Evolutionary conservation across 1,140 invertebrate species (phyloP).

Genomic region (Monochamus saltuarius): DNA sequence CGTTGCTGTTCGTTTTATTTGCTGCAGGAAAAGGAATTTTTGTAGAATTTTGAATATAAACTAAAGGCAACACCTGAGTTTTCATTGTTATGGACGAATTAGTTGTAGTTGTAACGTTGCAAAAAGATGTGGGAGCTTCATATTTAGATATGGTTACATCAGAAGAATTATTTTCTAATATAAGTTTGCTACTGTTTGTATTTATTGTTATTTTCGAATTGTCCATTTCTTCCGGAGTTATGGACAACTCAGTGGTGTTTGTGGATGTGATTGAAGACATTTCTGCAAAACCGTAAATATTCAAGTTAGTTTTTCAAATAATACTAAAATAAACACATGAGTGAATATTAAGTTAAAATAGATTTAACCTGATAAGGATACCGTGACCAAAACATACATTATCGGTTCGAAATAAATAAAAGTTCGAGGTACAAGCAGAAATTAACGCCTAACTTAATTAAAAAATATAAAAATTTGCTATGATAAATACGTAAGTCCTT

Average conservation of each 20-base stretch:
- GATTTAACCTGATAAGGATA: neutral
- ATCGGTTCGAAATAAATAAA: neutral
- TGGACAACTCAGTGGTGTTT: conserved; percentile 12
- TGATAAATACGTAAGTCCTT: conserved; percentile 21
- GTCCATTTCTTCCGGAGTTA: conserved; percentile 13
- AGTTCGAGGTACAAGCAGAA: neutral
- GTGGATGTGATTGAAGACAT: conserved; percentile 36
- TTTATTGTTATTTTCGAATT: conserved; percentile 26
- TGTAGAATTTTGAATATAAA: conserved; percentile 46
- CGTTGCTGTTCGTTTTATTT: conserved; percentile 31
- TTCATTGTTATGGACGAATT: conserved; percentile 25
- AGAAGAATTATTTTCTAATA: conserved; percentile 34
- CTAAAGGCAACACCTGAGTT: conserved; percentile 41
- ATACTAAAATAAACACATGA: conserved; percentile 3
- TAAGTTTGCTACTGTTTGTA: conserved; percentile 24
- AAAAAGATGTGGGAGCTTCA: conserved; percentile 14
- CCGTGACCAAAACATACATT: too few relatives aligned
- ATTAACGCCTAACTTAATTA: neutral
- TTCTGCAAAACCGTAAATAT: conserved; percentile 35
- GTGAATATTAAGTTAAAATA: conserved; percentile 2
- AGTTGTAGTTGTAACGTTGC: conserved; percentile 6
- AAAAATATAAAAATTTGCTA: neutral
- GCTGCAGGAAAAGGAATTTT: conserved; percentile 38
- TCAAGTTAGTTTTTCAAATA: conserved; percentile 19
- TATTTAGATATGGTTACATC: conserved; percentile 38